Percentiles rank a stretch among this genome's conserved stretches.
Conservation (phyloP, 30 jellyfish, hydroid and myxozoan species). For the Haliclystus octoradiatus region DNA sequence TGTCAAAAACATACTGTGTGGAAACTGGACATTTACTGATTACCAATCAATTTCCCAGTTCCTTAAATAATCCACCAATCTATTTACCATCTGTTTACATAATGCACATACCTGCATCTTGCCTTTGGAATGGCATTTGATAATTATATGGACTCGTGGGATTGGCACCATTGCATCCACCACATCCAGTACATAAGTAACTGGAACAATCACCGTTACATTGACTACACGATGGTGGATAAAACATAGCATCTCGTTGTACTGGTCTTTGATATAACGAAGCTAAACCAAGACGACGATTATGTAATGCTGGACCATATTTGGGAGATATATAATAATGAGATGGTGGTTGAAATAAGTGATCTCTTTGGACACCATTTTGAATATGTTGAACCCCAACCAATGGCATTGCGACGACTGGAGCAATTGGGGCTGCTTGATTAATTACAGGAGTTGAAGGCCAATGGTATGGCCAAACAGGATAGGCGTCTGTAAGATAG, state of each 20-base stretch:
- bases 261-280: not conserved
- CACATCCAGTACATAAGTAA: conserved; percentile 92
- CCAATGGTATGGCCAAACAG: not conserved
- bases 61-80: too few relatives aligned
- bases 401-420: too few relatives aligned
- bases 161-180: conserved; percentile 93
- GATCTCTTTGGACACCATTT: not conserved
- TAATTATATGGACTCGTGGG: conserved; percentile 67
- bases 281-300: not conserved
- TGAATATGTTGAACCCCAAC: too few relatives aligned
- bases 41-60: not conserved
- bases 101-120: conserved; percentile 78
- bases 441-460: too few relatives aligned
- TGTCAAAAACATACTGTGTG: not conserved
- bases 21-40: not conserved
- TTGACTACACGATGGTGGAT: conserved; percentile 55
- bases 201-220: conserved; percentile 92
- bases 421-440: too few relatives aligned
- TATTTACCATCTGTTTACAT: too few relatives aligned
- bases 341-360: not conserved
- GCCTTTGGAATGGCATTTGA: conserved; percentile 75
- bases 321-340: not conserved
- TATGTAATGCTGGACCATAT: not conserved
- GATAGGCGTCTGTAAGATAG: not conserved
- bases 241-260: not conserved